phyloP scores from a whole-genome alignment of 30 jellyfish, hydroid and myxozoan species.

The Catostylus mosaicus region DNA sequence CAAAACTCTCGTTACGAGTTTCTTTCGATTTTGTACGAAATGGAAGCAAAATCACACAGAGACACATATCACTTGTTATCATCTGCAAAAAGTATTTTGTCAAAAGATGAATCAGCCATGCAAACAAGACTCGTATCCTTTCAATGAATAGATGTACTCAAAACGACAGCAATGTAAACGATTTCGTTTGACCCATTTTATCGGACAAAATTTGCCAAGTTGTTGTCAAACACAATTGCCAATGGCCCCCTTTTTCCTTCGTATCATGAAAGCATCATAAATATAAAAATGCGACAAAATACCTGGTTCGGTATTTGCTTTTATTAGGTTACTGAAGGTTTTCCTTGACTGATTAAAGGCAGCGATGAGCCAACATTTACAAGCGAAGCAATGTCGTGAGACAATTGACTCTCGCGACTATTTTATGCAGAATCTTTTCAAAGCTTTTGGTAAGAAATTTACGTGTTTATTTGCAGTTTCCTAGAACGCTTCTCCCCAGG shows the following conservation, averaged over 20 bases:
- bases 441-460: constrained; percentile 71
- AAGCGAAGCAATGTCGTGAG: constrained; percentile 52
- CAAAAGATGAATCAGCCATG: constrained; percentile 44
- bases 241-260: too few relatives aligned
- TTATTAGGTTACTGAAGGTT: too few relatives aligned
- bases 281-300: too few relatives aligned
- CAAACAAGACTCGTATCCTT: constrained; percentile 84
- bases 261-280: too few relatives aligned
- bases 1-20: constrained; percentile 88
- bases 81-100: constrained; percentile 69
- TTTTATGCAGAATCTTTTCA: constrained; percentile 66
- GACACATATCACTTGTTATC: constrained; percentile 78
- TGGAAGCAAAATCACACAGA: constrained; percentile 81
- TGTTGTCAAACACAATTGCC: too few relatives aligned
- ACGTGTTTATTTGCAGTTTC: too few relatives aligned
- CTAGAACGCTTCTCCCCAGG: too few relatives aligned
- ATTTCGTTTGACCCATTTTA: too few relatives aligned
- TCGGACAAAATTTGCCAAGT: too few relatives aligned
- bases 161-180: too few relatives aligned
- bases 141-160: too few relatives aligned
- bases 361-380: constrained; percentile 25
- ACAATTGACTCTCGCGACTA: constrained; percentile 83
- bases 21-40: constrained; percentile 80
- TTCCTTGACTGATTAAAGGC: constrained; percentile 33
- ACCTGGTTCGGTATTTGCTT: too few relatives aligned